phyloP scores from a whole-genome alignment of 2,113 vertebrate genomes.

The Dicaeum eximium region DNA sequence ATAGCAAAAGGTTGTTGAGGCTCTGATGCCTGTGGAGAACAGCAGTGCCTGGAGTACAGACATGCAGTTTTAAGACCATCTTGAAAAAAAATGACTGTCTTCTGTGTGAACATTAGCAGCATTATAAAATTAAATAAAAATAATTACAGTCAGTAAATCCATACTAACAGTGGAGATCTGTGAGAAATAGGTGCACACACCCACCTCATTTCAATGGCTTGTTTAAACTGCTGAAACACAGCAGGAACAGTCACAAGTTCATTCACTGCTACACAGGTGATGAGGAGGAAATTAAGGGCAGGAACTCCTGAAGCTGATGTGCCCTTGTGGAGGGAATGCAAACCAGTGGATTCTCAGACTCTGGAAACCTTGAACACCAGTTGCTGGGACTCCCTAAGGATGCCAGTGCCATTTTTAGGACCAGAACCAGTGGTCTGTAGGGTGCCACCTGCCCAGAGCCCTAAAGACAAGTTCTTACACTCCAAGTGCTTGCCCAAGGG shows the following conservation, averaged over 20 bases:
- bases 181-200: background rate
- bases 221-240: background rate
- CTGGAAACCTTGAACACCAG: background rate
- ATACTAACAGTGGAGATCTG: background rate
- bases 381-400: background rate
- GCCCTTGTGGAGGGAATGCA: background rate
- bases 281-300: background rate
- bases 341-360: background rate
- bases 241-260: background rate
- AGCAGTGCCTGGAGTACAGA: background rate
- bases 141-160: background rate
- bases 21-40: background rate
- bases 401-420: background rate
- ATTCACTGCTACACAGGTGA: background rate
- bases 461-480: background rate
- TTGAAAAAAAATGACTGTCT: background rate
- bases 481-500: background rate
- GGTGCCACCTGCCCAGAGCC: background rate
- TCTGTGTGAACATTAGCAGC: background rate
- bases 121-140: background rate
- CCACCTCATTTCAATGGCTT: background rate
- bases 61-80: background rate
- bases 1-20: background rate
- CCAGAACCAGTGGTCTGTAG: background rate
- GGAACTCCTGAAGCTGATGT: background rate